A percentile compares a stretch with the other conserved stretches of the same genome.
Conservation (phyloP, 1,140 invertebrate species). For the Procambarus clarkii region DNA sequence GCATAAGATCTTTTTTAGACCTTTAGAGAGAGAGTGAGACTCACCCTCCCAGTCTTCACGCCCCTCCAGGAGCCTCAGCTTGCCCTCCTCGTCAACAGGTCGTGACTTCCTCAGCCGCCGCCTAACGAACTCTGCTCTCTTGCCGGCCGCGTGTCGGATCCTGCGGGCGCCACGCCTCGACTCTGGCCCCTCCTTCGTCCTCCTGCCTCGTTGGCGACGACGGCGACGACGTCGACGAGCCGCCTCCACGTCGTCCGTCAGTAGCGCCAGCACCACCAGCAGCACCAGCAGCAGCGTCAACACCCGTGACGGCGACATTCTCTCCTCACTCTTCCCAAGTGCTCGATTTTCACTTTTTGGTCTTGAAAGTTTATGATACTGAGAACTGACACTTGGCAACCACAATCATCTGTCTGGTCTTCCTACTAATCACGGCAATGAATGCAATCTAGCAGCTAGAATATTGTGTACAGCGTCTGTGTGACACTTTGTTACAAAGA, state of each 20-base stretch:
- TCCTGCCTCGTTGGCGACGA: slow-evolving; percentile 21
- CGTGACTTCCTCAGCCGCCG: slow-evolving; percentile 59
- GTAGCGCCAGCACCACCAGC: slow-evolving; percentile 40
- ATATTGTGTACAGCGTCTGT: too few species aligned
- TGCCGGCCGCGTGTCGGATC: slow-evolving; percentile 59
- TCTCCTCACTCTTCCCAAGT: not conserved
- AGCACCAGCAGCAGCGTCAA: slow-evolving; percentile 20
- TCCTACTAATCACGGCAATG: too few species aligned
- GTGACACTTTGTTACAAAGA: too few species aligned
- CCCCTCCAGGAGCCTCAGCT: slow-evolving; percentile 48
- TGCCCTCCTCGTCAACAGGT: slow-evolving; percentile 28
- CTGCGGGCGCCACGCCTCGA: not conserved
- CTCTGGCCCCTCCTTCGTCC: slow-evolving; percentile 15
- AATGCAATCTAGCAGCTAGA: too few species aligned
- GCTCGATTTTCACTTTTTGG: too few species aligned
- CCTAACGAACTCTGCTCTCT: slow-evolving; percentile 63
- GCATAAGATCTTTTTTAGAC: too few species aligned
- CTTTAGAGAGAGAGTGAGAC: not conserved
- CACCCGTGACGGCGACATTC: slow-evolving; percentile 47
- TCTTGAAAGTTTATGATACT: too few species aligned
- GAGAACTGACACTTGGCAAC: too few species aligned
- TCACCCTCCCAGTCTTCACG: slow-evolving; percentile 67
- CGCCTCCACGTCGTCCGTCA: slow-evolving; percentile 49
- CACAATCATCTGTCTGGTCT: too few species aligned
- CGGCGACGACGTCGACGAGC: slow-evolving; percentile 45